A percentile compares a stretch with the other conserved stretches of the same genome.
These are phyloP conservation scores for Macrocentrus cingulum DNA, from an alignment of 1,140 invertebrate genomes.

Conservation along the genomic window DNA sequence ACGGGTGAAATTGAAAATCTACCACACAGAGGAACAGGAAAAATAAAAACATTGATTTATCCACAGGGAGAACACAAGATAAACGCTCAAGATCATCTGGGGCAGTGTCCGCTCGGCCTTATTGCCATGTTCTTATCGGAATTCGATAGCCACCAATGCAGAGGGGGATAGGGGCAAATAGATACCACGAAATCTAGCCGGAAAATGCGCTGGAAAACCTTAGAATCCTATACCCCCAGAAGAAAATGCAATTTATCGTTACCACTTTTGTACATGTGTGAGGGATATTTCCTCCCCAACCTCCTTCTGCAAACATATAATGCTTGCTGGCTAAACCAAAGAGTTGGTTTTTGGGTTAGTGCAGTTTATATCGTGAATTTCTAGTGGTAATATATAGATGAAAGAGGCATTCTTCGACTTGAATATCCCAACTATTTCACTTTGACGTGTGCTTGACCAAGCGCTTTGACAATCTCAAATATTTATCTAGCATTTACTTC, in stretches of 20 bases:
- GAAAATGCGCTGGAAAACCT: constrained; percentile 50
- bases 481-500: too few species aligned
- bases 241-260: constrained; percentile 53
- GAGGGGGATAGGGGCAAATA: constrained; percentile 8
- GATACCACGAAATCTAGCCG: constrained; percentile 46
- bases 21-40: background rate
- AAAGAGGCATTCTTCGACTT: background rate
- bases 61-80: constrained; percentile 7
- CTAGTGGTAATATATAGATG: background rate
- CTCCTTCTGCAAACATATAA: background rate
- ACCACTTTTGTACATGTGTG: constrained; percentile 39
- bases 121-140: constrained; percentile 46
- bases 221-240: constrained; percentile 41
- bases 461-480: too few species aligned
- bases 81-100: constrained; percentile 33
- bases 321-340: background rate
- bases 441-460: too few species aligned
- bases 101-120: constrained; percentile 37
- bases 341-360: background rate
- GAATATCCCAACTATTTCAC: too few species aligned
- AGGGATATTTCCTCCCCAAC: constrained; percentile 2
- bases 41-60: constrained; percentile 21
- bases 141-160: constrained; percentile 46
- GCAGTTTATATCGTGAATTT: constrained; percentile 5
- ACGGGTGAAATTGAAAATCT: constrained; percentile 9